A percentile compares a stretch with the other conserved stretches of the same genome.
Conservation (phyloP, 2,888 invertebrate genomes). For the Noctua janthina region DNA sequence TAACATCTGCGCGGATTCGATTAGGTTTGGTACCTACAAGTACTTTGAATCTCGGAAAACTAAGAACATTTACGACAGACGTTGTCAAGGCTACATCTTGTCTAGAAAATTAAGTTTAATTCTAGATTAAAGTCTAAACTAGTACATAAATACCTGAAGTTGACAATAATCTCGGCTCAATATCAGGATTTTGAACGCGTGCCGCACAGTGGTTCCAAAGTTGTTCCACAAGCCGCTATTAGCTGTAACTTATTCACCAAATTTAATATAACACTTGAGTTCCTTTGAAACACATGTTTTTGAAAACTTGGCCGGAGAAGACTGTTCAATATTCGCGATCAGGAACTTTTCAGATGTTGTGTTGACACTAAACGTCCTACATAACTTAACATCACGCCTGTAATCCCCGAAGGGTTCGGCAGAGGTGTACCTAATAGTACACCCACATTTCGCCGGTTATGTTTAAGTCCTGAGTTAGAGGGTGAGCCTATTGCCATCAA, state of each 20-base stretch:
- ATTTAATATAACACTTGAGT: constrained; percentile 29
- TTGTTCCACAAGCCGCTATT: constrained; percentile 32
- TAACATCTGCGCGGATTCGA: constrained; percentile 42
- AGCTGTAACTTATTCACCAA: constrained; percentile 42
- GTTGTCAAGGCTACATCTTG: not conserved
- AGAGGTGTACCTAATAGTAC: not conserved
- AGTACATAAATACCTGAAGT: constrained; percentile 16
- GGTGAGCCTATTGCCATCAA: not conserved
- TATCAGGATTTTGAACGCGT: constrained; percentile 5
- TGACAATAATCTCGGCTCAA: not conserved
- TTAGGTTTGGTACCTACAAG: constrained; percentile 3
- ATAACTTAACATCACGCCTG: not conserved
- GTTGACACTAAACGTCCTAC: not conserved
- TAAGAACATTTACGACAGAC: not conserved
- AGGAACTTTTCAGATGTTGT: not conserved
- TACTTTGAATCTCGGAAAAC: not conserved
- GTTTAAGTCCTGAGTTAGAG: not conserved
- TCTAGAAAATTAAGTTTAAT: not conserved
- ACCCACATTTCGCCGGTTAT: not conserved
- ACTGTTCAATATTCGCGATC: not conserved
- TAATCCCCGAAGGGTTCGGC: not conserved
- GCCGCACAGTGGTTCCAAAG: constrained; percentile 19
- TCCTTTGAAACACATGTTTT: constrained; percentile 24
- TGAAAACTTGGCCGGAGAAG: constrained; percentile 16
- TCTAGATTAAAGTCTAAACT: not conserved